Conservation (phyloP, 2,797 vertebrate genomes). For the Onychomys arenicola region DNA sequence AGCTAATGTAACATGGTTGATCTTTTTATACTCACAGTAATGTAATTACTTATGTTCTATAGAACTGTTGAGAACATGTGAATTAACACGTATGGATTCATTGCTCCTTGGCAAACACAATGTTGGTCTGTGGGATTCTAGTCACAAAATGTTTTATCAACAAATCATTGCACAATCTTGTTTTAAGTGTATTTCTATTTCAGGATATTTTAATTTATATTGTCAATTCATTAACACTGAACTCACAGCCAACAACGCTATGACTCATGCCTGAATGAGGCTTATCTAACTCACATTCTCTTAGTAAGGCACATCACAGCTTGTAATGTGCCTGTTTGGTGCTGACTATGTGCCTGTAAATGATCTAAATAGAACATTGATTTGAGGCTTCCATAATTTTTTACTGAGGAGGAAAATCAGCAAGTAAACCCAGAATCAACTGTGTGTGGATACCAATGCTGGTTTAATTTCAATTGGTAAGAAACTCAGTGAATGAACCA, state of each 20-base stretch:
- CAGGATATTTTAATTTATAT: neutral
- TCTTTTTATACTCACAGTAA: neutral
- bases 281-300: neutral
- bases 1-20: neutral
- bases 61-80: neutral
- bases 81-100: neutral
- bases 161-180: neutral
- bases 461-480: neutral
- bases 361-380: neutral
- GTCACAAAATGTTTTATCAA: neutral
- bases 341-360: neutral
- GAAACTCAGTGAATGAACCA: neutral
- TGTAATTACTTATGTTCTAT: neutral
- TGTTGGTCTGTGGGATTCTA: neutral
- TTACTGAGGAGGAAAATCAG: neutral
- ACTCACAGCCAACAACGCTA: neutral
- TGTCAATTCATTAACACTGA: neutral
- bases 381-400: neutral
- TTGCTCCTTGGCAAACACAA: neutral
- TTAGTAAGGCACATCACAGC: neutral
- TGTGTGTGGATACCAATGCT: neutral
- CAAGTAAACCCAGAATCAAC: neutral
- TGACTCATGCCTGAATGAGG: neutral
- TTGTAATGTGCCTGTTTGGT: neutral
- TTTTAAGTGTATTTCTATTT: conserved; percentile 31